Evolutionary conservation across 2,113 vertebrate genomes (phyloP), one percentile per base, ranked within the genome.

Genomic region (human): DNA sequence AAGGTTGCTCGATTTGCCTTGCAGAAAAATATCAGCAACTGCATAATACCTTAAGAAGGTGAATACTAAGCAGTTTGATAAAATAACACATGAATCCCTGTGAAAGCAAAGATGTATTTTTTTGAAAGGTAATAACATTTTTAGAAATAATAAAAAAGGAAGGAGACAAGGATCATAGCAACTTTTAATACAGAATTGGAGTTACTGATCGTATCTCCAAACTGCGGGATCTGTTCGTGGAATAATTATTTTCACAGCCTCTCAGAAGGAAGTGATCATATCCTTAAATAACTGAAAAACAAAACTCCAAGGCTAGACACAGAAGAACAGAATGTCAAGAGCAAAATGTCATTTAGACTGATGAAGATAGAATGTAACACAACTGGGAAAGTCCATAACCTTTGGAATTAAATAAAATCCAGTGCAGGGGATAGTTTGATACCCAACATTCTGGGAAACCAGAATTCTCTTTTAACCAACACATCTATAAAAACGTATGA

Each of bases 161-260:
- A 81, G 30, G 64, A 59, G 57, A 61, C 3, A 82, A 48, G 52
- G 72, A 93, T n/a, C 64, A 78, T 3, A 85, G 64, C 23, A 85
- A 84, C 80, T 75, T 93, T 27, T 22, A n/a, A 92, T 25, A 70
- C 6, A 89, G 91, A 97, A 84, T 30, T 59, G 48, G 45, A 89
- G 22, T 27, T 48, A 35, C 57, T 61, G 48, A 40, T 50, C 43
- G 12, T 70, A 75, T n/a, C 27, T 81, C 25, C 13, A 75, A 73
- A 66, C 25, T 61, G 20, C 14, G 35, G 59, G 8, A 35, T 79
- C 72, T 89, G 50, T 9, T 79, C 10, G 22, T 6, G 18, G 35
- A 84, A 18, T 48, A 27, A 89, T 18, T 32, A 68, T 57, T 80
- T 92, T 38, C 12, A 61, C 6, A 83, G 72, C 79, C 25, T 76